Conservation (phyloP, 2,888 invertebrate species). For the Drosophila barbarae region DNA sequence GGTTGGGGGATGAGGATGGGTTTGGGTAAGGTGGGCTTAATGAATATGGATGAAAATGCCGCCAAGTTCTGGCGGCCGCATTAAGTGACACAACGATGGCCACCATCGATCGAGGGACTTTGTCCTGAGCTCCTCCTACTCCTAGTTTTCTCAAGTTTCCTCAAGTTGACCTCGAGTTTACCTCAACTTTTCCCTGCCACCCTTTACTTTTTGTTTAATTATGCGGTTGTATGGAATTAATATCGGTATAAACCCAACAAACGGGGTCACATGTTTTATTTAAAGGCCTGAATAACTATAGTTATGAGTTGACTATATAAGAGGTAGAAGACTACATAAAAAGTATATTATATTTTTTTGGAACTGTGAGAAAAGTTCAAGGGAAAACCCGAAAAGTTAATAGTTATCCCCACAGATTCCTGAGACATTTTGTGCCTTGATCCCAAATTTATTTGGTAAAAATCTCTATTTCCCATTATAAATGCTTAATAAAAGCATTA, state of each 20-base stretch:
- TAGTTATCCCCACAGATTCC: not conserved
- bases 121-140: not conserved
- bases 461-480: not conserved
- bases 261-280: not conserved
- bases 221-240: constrained; percentile 3
- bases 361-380: not conserved
- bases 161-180: constrained; percentile 1
- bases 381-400: not conserved
- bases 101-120: constrained; percentile 3
- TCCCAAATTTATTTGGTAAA: too few species aligned
- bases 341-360: too few species aligned
- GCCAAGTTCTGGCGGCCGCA: constrained; percentile 7
- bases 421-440: too few species aligned
- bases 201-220: not conserved
- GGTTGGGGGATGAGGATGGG: not conserved
- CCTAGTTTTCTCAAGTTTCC: constrained; percentile 8
- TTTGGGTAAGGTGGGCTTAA: not conserved
- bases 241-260: not conserved
- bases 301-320: not conserved
- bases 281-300: too few species aligned
- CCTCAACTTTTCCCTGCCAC: not conserved
- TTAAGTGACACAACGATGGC: constrained; percentile 9
- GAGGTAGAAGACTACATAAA: too few species aligned
- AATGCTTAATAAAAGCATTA: not conserved
- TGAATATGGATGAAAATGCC: constrained; percentile 36